A percentile compares a stretch with the other conserved stretches of the same genome.
These are phyloP conservation scores for Boloria selene DNA, from an alignment of 2,888 invertebrate species.

Conservation along the genomic window DNA sequence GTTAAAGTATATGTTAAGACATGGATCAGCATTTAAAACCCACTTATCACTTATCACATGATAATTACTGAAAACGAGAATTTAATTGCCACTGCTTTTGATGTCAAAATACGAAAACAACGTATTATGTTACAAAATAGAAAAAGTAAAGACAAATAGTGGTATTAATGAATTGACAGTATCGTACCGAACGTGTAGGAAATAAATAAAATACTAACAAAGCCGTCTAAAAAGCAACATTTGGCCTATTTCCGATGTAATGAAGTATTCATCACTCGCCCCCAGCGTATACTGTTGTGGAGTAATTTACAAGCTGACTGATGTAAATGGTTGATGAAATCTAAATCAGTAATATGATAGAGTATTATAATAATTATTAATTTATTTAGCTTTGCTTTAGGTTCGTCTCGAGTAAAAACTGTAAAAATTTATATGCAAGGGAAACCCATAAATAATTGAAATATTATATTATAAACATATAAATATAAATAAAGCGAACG, in stretches of 20 bases:
- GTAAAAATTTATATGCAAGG: too few species aligned
- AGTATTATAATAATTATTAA: not conserved
- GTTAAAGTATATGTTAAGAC: too few species aligned
- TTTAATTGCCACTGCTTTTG: too few species aligned
- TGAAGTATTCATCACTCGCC: slow-evolving; percentile 70
- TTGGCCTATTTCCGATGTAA: slow-evolving; percentile 65
- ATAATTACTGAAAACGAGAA: not conserved
- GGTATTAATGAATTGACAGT: slow-evolving; percentile 12
- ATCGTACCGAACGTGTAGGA: slow-evolving; percentile 19
- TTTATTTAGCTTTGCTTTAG: too few species aligned
- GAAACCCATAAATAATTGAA: too few species aligned
- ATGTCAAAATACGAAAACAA: not conserved
- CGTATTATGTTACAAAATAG: not conserved
- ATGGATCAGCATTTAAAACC: too few species aligned
- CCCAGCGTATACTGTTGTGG: slow-evolving; percentile 42
- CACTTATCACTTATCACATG: too few species aligned
- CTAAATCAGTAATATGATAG: not conserved
- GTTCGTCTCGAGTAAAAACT: too few species aligned
- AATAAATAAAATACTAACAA: slow-evolving; percentile 49
- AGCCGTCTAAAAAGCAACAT: slow-evolving; percentile 60
- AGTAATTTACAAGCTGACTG: slow-evolving; percentile 26
- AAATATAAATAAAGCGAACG: too few species aligned
- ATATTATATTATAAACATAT: too few species aligned
- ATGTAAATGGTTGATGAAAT: slow-evolving; percentile 1
- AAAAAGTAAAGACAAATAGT: not conserved